Conservation (phyloP, 2,797 vertebrate species). For the Philypnodon macrostomus region DNA sequence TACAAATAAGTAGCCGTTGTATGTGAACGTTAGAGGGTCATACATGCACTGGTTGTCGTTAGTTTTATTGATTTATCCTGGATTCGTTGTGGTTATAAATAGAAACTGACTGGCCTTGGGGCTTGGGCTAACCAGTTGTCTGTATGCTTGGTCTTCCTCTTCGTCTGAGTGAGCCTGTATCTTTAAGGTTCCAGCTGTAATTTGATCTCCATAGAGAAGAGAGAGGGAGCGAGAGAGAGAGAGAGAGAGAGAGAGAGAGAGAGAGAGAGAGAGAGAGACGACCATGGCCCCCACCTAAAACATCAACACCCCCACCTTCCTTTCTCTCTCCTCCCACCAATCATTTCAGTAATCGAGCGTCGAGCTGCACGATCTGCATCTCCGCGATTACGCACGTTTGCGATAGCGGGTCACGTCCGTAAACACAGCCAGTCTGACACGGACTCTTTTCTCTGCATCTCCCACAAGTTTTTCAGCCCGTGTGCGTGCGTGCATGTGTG, state of each 20-base stretch:
- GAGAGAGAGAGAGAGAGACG: constrained; percentile 12
- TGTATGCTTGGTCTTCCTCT: not conserved
- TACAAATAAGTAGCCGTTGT: not conserved
- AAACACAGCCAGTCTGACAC: constrained; percentile 25
- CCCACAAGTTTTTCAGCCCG: constrained; percentile 29
- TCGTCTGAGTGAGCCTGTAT: constrained; percentile 38
- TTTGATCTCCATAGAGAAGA: constrained; percentile 45
- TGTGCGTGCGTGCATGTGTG: not conserved
- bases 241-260: constrained; percentile 13
- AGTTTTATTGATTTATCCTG: constrained; percentile 19
- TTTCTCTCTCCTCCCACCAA: constrained; percentile 13
- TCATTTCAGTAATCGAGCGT: constrained; percentile 55
- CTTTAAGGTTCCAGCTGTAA: constrained; percentile 76
- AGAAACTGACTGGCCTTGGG: constrained; percentile 25
- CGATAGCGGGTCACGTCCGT: constrained; percentile 18
- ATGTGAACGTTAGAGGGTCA: not conserved
- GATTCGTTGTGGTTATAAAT: constrained; percentile 50
- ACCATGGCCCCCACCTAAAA: constrained; percentile 15
- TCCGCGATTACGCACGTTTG: constrained; percentile 50
- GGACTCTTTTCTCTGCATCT: not conserved
- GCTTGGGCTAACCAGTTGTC: constrained; percentile 6
- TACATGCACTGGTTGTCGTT: constrained; percentile 2
- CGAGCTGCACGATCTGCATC: constrained; percentile 54
- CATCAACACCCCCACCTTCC: constrained; percentile 11
- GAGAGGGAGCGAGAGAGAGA: constrained; percentile 6